Conservation (phyloP, 2,797 vertebrate genomes). For the Lindbergichthys nudifrons region DNA sequence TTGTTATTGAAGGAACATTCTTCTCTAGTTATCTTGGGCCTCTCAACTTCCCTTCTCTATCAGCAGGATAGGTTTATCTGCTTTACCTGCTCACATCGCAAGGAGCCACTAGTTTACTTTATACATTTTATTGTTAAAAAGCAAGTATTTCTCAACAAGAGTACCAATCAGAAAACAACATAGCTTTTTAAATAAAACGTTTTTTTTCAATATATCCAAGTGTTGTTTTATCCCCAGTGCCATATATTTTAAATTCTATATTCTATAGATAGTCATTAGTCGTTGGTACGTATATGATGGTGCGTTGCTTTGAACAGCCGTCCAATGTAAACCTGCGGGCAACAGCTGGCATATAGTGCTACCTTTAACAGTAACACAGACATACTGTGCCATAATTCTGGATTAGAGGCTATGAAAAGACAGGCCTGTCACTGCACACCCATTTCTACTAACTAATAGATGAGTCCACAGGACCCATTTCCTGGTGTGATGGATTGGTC, state of each 20-base stretch:
- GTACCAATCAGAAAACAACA: constrained; percentile 8
- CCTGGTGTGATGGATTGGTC: constrained; percentile 73
- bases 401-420: constrained; percentile 75
- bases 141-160: background rate
- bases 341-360: constrained; percentile 75
- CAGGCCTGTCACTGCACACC: constrained; percentile 76
- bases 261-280: constrained; percentile 41
- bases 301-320: constrained; percentile 51
- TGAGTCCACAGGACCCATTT: constrained; percentile 78
- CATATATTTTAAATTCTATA: constrained; percentile 7
- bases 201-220: too few relatives aligned
- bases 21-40: constrained; percentile 69
- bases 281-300: constrained; percentile 44
- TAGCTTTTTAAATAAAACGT: background rate
- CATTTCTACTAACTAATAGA: constrained; percentile 78
- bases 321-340: constrained; percentile 69
- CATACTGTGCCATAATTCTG: constrained; percentile 77
- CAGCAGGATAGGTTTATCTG: constrained; percentile 64
- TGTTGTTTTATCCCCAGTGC: constrained; percentile 33
- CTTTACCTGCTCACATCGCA: constrained; percentile 36
- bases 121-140: background rate
- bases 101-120: constrained; percentile 19
- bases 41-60: constrained; percentile 63
- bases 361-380: constrained; percentile 77
- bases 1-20: constrained; percentile 77